A percentile compares a stretch with the other conserved stretches of the same genome.
These are phyloP conservation scores for Tokudaia tokunoshimensis DNA, from an alignment of 2,797 vertebrate genomes.

Conservation along the genomic window DNA sequence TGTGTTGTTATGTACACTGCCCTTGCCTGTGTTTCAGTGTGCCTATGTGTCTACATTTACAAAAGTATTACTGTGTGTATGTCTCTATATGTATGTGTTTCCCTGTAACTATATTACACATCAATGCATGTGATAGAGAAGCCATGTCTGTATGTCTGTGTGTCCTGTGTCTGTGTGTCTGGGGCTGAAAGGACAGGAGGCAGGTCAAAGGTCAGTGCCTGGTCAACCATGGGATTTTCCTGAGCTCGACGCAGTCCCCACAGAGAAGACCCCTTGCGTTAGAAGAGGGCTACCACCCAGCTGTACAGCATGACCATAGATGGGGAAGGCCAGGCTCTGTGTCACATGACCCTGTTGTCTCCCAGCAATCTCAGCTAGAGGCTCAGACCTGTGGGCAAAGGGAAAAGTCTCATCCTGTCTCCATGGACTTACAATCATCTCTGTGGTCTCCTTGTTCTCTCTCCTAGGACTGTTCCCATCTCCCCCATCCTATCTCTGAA, in stretches of 20 bases:
- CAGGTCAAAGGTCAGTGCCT: not conserved
- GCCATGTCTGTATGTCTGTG: not conserved
- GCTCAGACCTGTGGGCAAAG: too few relatives aligned
- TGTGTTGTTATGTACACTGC: not conserved
- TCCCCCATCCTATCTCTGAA: not conserved
- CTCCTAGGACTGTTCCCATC: too few relatives aligned
- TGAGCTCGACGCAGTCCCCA: not conserved
- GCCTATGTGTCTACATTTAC: not conserved
- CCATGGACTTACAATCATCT: not conserved
- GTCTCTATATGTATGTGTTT: not conserved
- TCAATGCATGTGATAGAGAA: not conserved
- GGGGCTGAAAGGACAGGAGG: not conserved
- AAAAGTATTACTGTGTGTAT: not conserved
- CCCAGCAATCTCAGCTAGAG: not conserved
- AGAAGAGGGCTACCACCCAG: not conserved
- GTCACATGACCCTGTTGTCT: not conserved
- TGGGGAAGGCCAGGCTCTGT: not conserved
- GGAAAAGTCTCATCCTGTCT: not conserved
- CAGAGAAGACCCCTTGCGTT: not conserved
- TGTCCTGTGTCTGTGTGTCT: too few relatives aligned
- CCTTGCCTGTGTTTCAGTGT: not conserved
- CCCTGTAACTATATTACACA: not conserved
- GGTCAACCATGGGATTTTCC: not conserved
- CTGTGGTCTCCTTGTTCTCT: not conserved
- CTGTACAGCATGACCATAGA: not conserved